Evolutionary conservation across 2,888 invertebrate species (phyloP), one percentile per base, ranked within the genome.

Genomic region (Patella depressa): DNA sequence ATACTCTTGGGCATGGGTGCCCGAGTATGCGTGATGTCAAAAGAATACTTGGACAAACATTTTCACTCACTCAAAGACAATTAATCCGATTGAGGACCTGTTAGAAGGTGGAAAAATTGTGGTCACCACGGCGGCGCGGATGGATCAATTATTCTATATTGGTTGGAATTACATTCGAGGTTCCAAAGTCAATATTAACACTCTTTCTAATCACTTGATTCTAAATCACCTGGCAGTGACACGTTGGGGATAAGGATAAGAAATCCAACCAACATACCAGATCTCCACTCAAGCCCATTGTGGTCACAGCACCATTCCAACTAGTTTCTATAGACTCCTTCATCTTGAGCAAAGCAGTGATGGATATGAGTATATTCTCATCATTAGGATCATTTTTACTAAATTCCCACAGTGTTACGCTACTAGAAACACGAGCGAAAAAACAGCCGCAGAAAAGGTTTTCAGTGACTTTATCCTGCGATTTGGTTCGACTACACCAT

Each of bases 251-350:
- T 29, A 79, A 72, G 53, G 76, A 77, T 19, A 79, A 71, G 71
- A 73, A 14, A 14, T 75, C 76, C 54, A 71, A n/a, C 5, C 12
- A 3, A 4, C 72, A 12, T 7, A 19, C 17, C n/a, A 59, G 59
- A 15, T 17, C 59, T n/a, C 59, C 59, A n/a, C 45, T 81, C 34
- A 53, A 79, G 59, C 79, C 77, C 1, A 79, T 82, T 53, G 53
- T 53, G 34, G 80, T 80, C 0, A 74, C 77, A n/a, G 59, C 71
- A 69, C 81, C 81, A 54, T 80, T 81, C 70, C 79, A 83, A 65
- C 70, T 83, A 72, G 69, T 83, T 3, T 81, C 81, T 0, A 80
- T 83, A n/a, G 81, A 81, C 34, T 80, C 73, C 71, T 83, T 0
- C 83, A 81, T 75, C 71, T 81, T 11, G 81, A 81, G 71, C 65